Evolutionary conservation across 2,888 invertebrate genomes (phyloP).

Genomic region (Melanchra persicariae): DNA sequence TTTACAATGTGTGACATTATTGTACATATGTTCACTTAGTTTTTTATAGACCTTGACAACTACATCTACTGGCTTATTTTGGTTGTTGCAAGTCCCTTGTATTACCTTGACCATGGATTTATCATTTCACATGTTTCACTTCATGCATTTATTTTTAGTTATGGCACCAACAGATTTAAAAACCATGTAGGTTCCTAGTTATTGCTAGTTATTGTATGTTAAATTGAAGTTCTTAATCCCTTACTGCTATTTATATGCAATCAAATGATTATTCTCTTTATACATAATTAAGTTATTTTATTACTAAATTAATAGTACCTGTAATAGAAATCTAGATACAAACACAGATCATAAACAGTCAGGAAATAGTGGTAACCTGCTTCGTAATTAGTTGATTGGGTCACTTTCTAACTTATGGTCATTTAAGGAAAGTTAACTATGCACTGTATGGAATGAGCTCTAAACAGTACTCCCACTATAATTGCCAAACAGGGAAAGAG

Average conservation of each 20-base stretch:
- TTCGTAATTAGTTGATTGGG: constrained; percentile 47
- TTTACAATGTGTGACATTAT: background rate
- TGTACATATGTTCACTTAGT: background rate
- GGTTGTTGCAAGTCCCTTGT: background rate
- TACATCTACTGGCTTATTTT: constrained; percentile 18
- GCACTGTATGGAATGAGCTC: constrained; percentile 11
- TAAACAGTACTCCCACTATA: constrained; percentile 18
- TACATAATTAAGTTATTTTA: background rate
- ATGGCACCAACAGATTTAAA: no score
- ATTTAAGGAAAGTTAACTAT: constrained; percentile 71
- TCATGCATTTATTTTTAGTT: constrained; percentile 9
- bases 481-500: background rate
- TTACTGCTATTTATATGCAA: background rate
- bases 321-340: constrained; percentile 21
- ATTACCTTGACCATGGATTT: constrained; percentile 41
- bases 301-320: background rate
- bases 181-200: no score
- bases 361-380: constrained; percentile 46
- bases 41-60: constrained; percentile 29
- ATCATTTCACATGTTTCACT: background rate
- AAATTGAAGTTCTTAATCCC: background rate
- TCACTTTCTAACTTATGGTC: constrained; percentile 75
- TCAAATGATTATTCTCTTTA: background rate
- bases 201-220: background rate
- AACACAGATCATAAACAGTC: constrained; percentile 5